Base-by-base conservation (phyloP, 1,140 invertebrate genomes). In the Orchestia grillus region DNA sequence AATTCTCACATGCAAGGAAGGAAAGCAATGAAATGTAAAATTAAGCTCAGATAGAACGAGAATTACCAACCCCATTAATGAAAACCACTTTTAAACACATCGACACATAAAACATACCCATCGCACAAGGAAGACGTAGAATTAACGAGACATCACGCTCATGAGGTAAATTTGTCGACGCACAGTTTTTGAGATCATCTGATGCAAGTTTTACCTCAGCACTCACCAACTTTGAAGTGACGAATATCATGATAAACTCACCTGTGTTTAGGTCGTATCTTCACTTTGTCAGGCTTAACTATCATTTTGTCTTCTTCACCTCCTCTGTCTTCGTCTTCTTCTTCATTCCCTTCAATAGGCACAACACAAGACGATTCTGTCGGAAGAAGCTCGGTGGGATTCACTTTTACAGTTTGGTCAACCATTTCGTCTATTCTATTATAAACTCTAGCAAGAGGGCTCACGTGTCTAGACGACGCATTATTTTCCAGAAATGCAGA, bases 241-340 rank as follows among this genome's bases (percentile, higher is more conserved):
- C 43, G 36, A 90, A 16, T 90, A 28, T 41, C 6, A 42, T 42
- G 15, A 94, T 1, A 15, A 15, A 94, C 92, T 94, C 44, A 94
- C 92, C 92, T 94, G 92, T 44, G 44, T 45, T 94, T 94, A 8
- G 92, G 92, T 45, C 92, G 92, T 45, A 94, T 94, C 40, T 45
- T 94, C 4, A 47, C 44, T 45, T 44, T 45, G 23, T 94, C 92
- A n/a, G 43, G 3, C 36, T 0, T 40, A 42, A 94, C 92, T 6
- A 94, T 44, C 92, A 94, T 94, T 40, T 94, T 94, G 44, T 94
- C 92, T 94, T 94, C 92, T 47, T 94, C 92, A 42, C 90, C 43
- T 47, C 44, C 92, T 47, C 92, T 45, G 40, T 94, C 92, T 23
- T 94, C 92, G 36, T 94, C 92, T 3, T 45, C 43, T 45, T 94